Evolutionary conservation across 2,797 vertebrate species (phyloP).

Genomic region (Pteropus rufus): DNA sequence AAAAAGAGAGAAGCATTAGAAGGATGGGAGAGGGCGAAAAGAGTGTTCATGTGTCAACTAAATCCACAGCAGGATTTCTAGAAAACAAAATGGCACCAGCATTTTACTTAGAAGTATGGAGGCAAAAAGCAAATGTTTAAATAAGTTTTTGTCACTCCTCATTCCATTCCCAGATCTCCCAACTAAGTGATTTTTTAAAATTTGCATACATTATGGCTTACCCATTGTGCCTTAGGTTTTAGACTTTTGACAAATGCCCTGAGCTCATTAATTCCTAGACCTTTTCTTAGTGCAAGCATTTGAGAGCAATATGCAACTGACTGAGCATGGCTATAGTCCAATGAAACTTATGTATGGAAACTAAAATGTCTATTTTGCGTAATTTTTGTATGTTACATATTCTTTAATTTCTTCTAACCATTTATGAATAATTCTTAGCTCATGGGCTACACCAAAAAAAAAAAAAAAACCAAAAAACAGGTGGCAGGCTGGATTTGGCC

Average conservation of each 20-base stretch:
- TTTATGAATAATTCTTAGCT: not conserved
- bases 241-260: not conserved
- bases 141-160: not conserved
- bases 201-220: not conserved
- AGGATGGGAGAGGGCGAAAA: not conserved
- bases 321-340: not conserved
- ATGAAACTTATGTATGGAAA: not conserved
- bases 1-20: not conserved
- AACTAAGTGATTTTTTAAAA: not conserved
- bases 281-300: not conserved
- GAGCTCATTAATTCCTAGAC: not conserved
- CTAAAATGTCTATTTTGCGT: not conserved
- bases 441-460: not conserved
- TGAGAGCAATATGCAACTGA: not conserved
- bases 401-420: not conserved
- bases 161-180: not conserved
- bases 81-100: not conserved
- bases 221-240: not conserved
- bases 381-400: not conserved
- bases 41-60: not conserved
- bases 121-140: not conserved
- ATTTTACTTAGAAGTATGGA: not conserved
- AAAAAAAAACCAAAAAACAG: not conserved
- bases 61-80: not conserved
- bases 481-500: not conserved